Conservation (phyloP, 2,113 vertebrate genomes). For the Triplophysa siluroides region DNA sequence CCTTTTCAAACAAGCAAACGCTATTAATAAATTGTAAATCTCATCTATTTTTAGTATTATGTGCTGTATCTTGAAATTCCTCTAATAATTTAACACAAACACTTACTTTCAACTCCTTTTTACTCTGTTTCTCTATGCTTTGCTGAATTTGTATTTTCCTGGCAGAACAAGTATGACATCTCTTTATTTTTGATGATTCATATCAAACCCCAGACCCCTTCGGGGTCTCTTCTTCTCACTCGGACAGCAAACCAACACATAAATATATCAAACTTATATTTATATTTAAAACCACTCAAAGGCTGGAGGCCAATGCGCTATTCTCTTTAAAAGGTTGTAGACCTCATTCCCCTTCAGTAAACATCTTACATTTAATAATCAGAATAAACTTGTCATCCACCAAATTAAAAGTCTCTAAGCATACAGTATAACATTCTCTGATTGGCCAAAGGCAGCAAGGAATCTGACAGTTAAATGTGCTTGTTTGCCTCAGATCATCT, state of each 20-base stretch:
- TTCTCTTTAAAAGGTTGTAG: neutral
- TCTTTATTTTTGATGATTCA: constrained; percentile 19
- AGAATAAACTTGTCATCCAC: too few species aligned
- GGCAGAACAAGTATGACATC: constrained; percentile 2
- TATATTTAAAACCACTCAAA: constrained; percentile 9
- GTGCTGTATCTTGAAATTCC: too few species aligned
- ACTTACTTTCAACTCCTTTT: too few species aligned
- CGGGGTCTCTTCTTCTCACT: neutral
- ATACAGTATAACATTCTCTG: too few species aligned
- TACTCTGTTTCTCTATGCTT: too few species aligned
- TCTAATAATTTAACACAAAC: too few species aligned
- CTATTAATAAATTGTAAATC: neutral
- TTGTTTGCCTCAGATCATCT: neutral
- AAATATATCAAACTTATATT: constrained; percentile 1
- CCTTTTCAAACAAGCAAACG: too few species aligned
- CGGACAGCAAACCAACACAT: neutral
- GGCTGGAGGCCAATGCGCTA: neutral
- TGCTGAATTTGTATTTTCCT: neutral
- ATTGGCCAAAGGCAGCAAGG: too few species aligned
- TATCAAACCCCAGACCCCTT: neutral
- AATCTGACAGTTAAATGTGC: too few species aligned
- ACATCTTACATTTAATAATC: too few species aligned
- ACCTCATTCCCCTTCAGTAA: too few species aligned
- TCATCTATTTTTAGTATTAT: neutral
- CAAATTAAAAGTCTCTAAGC: too few species aligned